Evolutionary conservation across 2,888 invertebrate genomes (phyloP), one percentile per base, ranked within the genome.

Genomic region (Gari tellinella): DNA sequence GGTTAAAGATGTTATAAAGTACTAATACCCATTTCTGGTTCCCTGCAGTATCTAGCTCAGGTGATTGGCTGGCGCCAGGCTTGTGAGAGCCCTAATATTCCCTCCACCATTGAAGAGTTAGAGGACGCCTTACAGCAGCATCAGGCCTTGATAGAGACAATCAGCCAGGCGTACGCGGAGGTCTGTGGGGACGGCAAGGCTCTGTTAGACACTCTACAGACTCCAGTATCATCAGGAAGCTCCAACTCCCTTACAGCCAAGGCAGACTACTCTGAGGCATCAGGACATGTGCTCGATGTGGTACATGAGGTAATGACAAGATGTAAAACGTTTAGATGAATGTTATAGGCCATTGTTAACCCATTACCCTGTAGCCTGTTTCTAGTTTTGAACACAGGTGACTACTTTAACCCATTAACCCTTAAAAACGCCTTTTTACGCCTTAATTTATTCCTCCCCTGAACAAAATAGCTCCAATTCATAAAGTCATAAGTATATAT

Each of bases 151-250:
- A 98, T 98, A 90, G 99, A 99, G 91, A 96, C 96, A 76, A 98
- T 99, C 96, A 98, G 97, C 92, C 97, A 98, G 93, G 97, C 96
- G 4, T 97, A 97, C 89, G 96, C 97, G 1, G 97, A 97, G 94
- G 92, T 93, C 51, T 92, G 93, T 72, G 89, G 89, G 19, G 93
- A 93, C 76, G 93, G 93, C 23, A 93, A 93, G 80, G 90, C 92
- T 15, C 85, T 93, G 45, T 89, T 93, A 64, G 92, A 92, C 79
- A 92, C 91, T 8, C 85, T 92, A 49, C 70, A 95, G 75, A 91
- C 91, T 10, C 92, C 92, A 1, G 90, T 91, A n/a, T 86, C 89
- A 14, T 88, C 87, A 19, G 89, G 90, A 57, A 89, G 90, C 74
- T 85, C 88, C 55, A 90, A 91, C 86, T 90, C 92, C 26, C 86